Conservation (phyloP, 2,888 invertebrate species). For the Malacosoma neustria region DNA sequence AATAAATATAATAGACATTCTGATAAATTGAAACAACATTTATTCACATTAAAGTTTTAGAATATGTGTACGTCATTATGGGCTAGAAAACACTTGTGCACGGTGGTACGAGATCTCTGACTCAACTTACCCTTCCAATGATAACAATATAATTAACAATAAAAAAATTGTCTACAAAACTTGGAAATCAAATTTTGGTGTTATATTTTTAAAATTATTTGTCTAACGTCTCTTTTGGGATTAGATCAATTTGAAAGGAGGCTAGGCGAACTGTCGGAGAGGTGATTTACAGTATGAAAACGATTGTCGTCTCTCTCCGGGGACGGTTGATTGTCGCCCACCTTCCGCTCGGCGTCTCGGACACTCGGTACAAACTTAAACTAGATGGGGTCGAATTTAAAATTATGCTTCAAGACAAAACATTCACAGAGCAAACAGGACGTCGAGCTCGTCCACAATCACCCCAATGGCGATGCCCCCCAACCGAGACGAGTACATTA, state of each 20-base stretch:
- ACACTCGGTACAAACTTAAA: not conserved
- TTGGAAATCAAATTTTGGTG: slow-evolving; percentile 8
- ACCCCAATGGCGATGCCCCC: slow-evolving; percentile 25
- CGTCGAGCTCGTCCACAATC: slow-evolving; percentile 39
- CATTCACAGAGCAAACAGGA: slow-evolving; percentile 23
- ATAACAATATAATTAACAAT: slow-evolving; percentile 11
- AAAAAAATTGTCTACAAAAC: slow-evolving; percentile 5
- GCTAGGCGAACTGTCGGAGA: slow-evolving; percentile 58
- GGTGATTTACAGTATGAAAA: slow-evolving; percentile 46
- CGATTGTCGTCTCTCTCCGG: slow-evolving; percentile 46
- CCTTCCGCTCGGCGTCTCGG: slow-evolving; percentile 15
- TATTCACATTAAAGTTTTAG: slow-evolving; percentile 68
- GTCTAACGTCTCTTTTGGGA: slow-evolving; percentile 1
- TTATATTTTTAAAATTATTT: not conserved
- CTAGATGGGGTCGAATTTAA: not conserved
- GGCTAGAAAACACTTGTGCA: slow-evolving; percentile 55
- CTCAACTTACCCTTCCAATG: too few relatives aligned
- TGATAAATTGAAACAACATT: slow-evolving; percentile 70
- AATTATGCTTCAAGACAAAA: slow-evolving; percentile 17
- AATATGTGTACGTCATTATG: slow-evolving; percentile 60
- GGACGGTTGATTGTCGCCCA: slow-evolving; percentile 60
- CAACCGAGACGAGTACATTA: slow-evolving; percentile 53
- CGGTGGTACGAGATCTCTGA: slow-evolving; percentile 62
- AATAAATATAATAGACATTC: slow-evolving; percentile 63
- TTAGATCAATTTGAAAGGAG: slow-evolving; percentile 29